These are phyloP conservation scores for Laterallus jamaicensis DNA, from an alignment of 2,113 vertebrate species.

Conservation along the genomic window DNA sequence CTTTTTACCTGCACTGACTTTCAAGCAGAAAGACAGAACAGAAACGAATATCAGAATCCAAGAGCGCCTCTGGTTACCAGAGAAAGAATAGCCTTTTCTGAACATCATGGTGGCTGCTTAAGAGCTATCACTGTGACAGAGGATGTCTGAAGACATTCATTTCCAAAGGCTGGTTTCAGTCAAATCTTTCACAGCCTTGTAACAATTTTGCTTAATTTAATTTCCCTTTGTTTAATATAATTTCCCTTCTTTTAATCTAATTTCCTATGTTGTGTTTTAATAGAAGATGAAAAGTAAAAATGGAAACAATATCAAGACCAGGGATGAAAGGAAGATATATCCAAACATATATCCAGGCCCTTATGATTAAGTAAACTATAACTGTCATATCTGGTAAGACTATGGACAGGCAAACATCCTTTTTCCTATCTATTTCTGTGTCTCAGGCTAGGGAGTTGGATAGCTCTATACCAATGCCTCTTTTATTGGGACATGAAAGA, in stretches of 20 bases:
- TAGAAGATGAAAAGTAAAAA: slow-evolving; percentile 49
- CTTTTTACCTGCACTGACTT: not conserved
- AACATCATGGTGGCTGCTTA: not conserved
- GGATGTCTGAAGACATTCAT: slow-evolving; percentile 9
- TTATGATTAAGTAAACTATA: not conserved
- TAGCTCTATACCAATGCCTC: not conserved
- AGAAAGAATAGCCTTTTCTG: not conserved
- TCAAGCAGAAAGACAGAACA: not conserved
- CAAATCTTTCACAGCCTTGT: slow-evolving; percentile 51
- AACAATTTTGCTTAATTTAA: slow-evolving; percentile 63
- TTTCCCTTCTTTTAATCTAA: slow-evolving; percentile 58
- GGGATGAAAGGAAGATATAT: not conserved
- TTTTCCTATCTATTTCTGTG: not conserved
- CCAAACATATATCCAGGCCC: not conserved
- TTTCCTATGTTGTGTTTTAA: slow-evolving; percentile 66
- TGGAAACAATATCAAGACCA: slow-evolving; percentile 21
- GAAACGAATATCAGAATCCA: not conserved
- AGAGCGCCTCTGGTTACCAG: not conserved
- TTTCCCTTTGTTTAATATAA: slow-evolving; percentile 64
- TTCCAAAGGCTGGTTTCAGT: slow-evolving; percentile 62
- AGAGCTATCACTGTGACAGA: not conserved
- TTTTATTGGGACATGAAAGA: not conserved
- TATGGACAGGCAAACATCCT: not conserved
- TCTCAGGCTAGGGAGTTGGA: not conserved
- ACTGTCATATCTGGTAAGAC: not conserved